Base-by-base conservation (phyloP, 2,797 vertebrate species). In the Chaunax sp. region DNA sequence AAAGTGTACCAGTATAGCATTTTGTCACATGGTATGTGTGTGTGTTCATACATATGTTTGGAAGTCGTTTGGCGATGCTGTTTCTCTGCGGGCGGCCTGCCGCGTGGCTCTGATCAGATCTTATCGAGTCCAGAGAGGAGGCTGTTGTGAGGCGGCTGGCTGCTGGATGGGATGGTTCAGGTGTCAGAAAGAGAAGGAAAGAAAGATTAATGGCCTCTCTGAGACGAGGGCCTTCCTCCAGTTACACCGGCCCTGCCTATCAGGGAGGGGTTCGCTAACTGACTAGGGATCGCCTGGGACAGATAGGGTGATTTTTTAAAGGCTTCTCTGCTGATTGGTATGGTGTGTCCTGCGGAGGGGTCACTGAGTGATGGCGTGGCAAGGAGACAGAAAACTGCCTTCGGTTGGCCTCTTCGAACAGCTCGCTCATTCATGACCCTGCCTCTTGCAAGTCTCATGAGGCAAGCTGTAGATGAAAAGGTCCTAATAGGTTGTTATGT, bases 121-220 rank as follows among this genome's bases (percentile, higher is more conserved):
- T 90, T 87, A 89, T 89, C 70, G 30, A 65, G 77, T 73, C 78
- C 67, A 64, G 74, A 78, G 82, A 87, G 80, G 78, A 84, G 73
- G 69, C 71, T 72, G 85, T 61, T 83, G 82, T 43, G 49, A 85
- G 85, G 80, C 47, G 50, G 55, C 67, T 25, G 22, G 62, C 73
- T 62, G 64, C 84, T 85, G 88, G 85, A 81, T 66, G 81, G 69
- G 82, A 82, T 67, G 80, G 87, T 87, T 92, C 80, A 90, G 75
- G 87, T 93, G 92, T 93, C 92, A 88, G 77, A 84, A 83, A 85
- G 80, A 87, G 89, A 91, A 87, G 73, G 78, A 73, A 80, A 92
- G 90, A 87, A 92, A 93, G 92, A 94, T 94, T 92, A 92, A 93
- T 92, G 92, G 67, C 81, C 83, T 78, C 72, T 77, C 72, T 83